Evolutionary conservation across 2,113 vertebrate species (phyloP), one percentile per base, ranked within the genome.

Genomic region (Formicarius rufipectus): DNA sequence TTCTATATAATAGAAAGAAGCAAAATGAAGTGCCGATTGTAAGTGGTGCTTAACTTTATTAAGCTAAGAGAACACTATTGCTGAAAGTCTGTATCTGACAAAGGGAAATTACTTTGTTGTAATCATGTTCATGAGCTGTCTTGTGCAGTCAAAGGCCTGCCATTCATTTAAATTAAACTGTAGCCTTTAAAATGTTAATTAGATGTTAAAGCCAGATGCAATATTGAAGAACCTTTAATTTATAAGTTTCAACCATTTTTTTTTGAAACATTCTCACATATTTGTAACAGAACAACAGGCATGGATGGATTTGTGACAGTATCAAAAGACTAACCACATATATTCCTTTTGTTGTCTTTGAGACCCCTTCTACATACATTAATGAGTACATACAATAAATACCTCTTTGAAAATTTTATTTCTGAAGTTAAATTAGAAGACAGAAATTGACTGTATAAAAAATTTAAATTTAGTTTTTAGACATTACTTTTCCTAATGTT

Each of bases 41-140:
- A 98, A 97, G 95, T 97, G 96, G 95, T 97, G 90, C 95, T 98
- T 97, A 98, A 97, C 95, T 98, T 97, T 97, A 96, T 97, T 97
- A 98, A 98, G 93, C 95, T 92, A 95, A 97, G 95, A 95, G 92
- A 98, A 97, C 92, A 93, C 91, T 95, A 94, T 96, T 94, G 94
- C 91, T 92, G 93, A 94, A 98, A 96, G 88, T 97, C 92, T 95
- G 68, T 96, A 91, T 94, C 94, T 98, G 94, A 98, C 95, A 97
- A 98, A 97, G 93, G 93, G 94, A 97, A 98, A 98, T 97, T 97
- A 96, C 95, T 97, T 97, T 97, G 92, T 95, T 97, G 93, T 96
- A 98, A 97, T 97, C 96, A 89, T 87, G 83, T 97, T 97, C 93
- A 87, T 83, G 93, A 97, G 94, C 92, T 97, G 91, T 97, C 97